Base-by-base conservation (phyloP, 2,888 invertebrate species). In the Campoplex capitator region DNA sequence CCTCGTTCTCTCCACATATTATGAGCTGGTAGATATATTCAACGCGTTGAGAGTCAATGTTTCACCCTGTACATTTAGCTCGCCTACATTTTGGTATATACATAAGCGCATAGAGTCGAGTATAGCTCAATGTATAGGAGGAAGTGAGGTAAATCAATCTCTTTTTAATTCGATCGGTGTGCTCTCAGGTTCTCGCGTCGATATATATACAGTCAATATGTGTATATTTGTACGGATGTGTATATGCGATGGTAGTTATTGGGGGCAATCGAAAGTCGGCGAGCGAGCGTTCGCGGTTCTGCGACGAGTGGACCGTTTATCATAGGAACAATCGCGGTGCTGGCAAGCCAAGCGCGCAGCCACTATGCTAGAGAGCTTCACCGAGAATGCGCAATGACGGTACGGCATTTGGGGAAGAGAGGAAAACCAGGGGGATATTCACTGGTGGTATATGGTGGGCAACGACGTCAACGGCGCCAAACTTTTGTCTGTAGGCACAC, bases 241-340 rank as follows among this genome's bases (percentile, higher is more conserved):
- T 67, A 54, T 51, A 65, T 62, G 58, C 42, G 58, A 32, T 62
- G 62, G 62, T 62, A 62, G 23, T 83, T 83, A 83, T 83, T 83
- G 51, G 68, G 45, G 32, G 71, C 70, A 83, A 77, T 71, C 76
- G 76, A 76, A 76, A 77, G 70, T 70, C 45, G 42, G 68, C 62
- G 58, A 56, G 51, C 54, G 74, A 23, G 23, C 56, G 70, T 77
- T 70, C 51, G 76, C 70, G 77, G 65, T 75, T 70, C 67, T 58
- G 76, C 45, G 77, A 65, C 48, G 77, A 77, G 71, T 83, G 51
- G 73, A 65, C 71, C 77, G 77, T 83, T 83, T 83, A 83, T 83
- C 83, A 83, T 83, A 83, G 28, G 77, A 83, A 83, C 83, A 83
- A 83, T 83, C 83, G 83, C 83, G 71, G 62, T 38, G 83, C 28